Evolutionary conservation across 2,797 vertebrate species (phyloP).

Genomic region (Spinus pinus): DNA sequence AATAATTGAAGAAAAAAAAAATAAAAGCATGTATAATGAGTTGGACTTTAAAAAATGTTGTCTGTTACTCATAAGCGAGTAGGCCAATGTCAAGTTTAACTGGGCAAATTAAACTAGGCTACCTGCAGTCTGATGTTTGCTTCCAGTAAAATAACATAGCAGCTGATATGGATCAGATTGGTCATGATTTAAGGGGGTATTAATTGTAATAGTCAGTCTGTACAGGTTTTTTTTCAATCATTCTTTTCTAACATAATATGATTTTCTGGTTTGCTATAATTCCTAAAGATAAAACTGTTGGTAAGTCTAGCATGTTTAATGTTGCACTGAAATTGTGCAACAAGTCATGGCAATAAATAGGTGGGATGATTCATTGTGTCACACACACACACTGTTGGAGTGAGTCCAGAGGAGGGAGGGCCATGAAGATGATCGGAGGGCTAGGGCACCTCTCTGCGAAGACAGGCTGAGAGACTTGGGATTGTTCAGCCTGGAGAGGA

Average conservation of each 20-base stretch:
- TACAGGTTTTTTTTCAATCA: neutral
- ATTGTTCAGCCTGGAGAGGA: neutral
- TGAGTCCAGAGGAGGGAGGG: neutral
- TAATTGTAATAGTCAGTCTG: neutral
- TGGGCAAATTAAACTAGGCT: neutral
- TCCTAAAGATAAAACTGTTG: neutral
- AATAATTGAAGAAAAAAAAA: neutral
- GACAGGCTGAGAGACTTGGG: neutral
- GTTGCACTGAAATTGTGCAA: neutral
- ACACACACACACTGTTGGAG: neutral
- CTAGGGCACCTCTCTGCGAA: neutral
- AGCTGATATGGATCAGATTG: neutral
- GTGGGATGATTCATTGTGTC: neutral
- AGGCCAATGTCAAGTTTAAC: neutral
- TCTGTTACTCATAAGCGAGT: neutral
- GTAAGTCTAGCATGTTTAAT: neutral
- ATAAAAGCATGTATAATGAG: neutral
- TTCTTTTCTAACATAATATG: neutral
- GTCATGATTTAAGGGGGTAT: neutral
- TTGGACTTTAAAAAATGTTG: neutral
- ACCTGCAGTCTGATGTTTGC: neutral
- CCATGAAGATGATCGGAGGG: neutral
- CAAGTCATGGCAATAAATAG: neutral
- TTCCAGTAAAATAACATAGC: neutral
- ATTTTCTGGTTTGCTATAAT: neutral